Conservation (phyloP, 2,888 invertebrate species). For the Camptogramma bilineatum region DNA sequence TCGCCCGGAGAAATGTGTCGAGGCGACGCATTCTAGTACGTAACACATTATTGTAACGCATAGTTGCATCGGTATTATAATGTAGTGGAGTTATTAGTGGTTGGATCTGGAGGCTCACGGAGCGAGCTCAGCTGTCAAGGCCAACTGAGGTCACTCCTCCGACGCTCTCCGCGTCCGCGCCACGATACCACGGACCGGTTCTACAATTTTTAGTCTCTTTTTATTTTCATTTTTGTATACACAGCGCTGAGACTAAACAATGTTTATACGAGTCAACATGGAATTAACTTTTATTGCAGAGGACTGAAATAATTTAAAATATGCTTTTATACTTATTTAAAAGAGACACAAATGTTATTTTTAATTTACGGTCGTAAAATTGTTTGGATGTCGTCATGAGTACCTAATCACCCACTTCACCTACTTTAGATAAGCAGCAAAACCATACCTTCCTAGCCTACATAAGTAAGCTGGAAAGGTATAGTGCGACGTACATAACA, state of each 20-base stretch:
- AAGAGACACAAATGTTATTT: slow-evolving; percentile 33
- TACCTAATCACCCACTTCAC: slow-evolving; percentile 11
- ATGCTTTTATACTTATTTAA: slow-evolving; percentile 47
- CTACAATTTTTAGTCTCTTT: slow-evolving; percentile 84
- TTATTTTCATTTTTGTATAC: slow-evolving; percentile 86
- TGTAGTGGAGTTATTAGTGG: slow-evolving; percentile 83
- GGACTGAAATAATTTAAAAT: slow-evolving; percentile 64
- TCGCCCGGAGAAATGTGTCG: slow-evolving; percentile 44
- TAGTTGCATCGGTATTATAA: slow-evolving; percentile 79
- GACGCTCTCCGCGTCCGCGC: slow-evolving; percentile 81
- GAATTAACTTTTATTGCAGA: slow-evolving; percentile 80
- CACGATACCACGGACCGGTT: slow-evolving; percentile 82
- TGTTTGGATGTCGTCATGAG: slow-evolving; percentile 26
- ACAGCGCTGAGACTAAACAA: slow-evolving; percentile 83
- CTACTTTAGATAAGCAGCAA: not conserved
- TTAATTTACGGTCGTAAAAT: slow-evolving; percentile 33
- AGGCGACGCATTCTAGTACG: slow-evolving; percentile 43
- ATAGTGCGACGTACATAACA: too few relatives aligned
- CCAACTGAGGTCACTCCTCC: slow-evolving; percentile 84
- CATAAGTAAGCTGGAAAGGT: not conserved
- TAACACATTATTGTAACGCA: slow-evolving; percentile 68
- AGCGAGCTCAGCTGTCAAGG: slow-evolving; percentile 84
- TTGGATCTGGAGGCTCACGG: slow-evolving; percentile 75
- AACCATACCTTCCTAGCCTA: not conserved
- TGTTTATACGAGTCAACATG: slow-evolving; percentile 81